phyloP scores from a whole-genome alignment of 2,888 invertebrate genomes.

The Bimastos eiseni region DNA sequence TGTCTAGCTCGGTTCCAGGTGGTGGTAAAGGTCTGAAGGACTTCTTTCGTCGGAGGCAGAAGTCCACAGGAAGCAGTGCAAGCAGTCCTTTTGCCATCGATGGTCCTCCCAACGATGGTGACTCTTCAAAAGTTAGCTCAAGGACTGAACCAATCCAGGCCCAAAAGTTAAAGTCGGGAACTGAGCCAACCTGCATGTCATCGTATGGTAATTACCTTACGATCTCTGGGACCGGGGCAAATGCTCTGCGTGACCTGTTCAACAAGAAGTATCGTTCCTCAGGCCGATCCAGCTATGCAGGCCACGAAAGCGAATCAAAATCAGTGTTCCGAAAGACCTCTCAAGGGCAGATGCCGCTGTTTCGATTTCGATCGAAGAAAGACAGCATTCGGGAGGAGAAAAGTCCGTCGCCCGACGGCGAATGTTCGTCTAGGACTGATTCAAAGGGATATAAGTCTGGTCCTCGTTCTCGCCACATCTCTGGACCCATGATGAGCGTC shows the following conservation, averaged over 20 bases:
- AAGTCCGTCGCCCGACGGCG: neutral
- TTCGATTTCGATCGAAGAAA: constrained; percentile 35
- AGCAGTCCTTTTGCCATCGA: constrained; percentile 1
- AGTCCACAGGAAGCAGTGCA: neutral
- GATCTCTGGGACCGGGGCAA: constrained; percentile 37
- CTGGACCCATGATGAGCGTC: neutral
- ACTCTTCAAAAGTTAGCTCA: neutral
- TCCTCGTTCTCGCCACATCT: constrained; percentile 23
- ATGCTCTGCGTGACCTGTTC: constrained; percentile 35
- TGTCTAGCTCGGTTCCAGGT: constrained; percentile 18
- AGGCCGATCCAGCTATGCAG: neutral
- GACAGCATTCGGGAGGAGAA: constrained; percentile 31
- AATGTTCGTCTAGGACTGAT: neutral
- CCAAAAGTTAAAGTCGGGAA: neutral
- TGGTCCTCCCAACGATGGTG: neutral
- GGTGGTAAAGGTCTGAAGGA: constrained; percentile 21
- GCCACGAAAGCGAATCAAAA: neutral
- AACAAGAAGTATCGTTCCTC: constrained; percentile 34
- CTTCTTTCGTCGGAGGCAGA: constrained; percentile 23
- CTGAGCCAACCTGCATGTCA: neutral
- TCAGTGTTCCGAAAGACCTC: neutral
- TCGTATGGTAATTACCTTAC: constrained; percentile 38
- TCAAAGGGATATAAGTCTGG: neutral
- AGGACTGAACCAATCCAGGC: neutral
- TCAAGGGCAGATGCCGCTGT: constrained; percentile 23